phyloP scores from a whole-genome alignment of 1,140 invertebrate species.

The Lethrus apterus region DNA sequence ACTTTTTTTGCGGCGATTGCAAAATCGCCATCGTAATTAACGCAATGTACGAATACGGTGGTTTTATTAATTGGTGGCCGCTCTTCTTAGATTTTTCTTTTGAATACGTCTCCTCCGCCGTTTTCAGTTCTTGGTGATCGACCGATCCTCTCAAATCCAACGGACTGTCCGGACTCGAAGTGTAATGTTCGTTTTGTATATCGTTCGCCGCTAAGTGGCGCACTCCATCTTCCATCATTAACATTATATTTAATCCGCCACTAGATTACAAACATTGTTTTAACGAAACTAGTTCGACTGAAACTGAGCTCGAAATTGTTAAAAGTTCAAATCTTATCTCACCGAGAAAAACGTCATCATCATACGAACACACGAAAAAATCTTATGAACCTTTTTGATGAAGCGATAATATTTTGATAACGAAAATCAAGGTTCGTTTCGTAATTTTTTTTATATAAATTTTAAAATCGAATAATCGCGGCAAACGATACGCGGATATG shows the following conservation, averaged over 20 bases:
- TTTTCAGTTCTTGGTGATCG: slow-evolving; percentile 24
- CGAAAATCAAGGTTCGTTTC: too few relatives aligned
- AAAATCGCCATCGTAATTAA: slow-evolving; percentile 97
- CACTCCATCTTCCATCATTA: slow-evolving; percentile 35
- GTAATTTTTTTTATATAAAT: too few relatives aligned
- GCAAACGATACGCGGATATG: neutral
- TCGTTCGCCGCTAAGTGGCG: slow-evolving; percentile 26
- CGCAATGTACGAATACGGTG: slow-evolving; percentile 96
- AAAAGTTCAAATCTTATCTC: too few relatives aligned
- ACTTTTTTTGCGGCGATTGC: slow-evolving; percentile 92
- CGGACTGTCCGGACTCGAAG: slow-evolving; percentile 32
- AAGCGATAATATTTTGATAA: too few relatives aligned
- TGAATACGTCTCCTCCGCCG: slow-evolving; percentile 22
- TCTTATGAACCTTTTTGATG: too few relatives aligned
- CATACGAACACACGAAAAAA: too few relatives aligned
- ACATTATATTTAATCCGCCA: slow-evolving; percentile 17
- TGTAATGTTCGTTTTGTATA: slow-evolving; percentile 24
- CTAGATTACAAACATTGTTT: neutral
- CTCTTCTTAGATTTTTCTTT: slow-evolving; percentile 20
- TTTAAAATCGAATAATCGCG: too few relatives aligned
- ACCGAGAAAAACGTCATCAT: too few relatives aligned
- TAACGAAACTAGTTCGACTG: neutral
- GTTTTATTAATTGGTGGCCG: slow-evolving; percentile 66
- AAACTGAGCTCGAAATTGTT: neutral
- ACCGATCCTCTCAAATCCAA: slow-evolving; percentile 34